Evolutionary conservation across 1,140 invertebrate species (phyloP).

Genomic region (Chironomus striatipennis): DNA sequence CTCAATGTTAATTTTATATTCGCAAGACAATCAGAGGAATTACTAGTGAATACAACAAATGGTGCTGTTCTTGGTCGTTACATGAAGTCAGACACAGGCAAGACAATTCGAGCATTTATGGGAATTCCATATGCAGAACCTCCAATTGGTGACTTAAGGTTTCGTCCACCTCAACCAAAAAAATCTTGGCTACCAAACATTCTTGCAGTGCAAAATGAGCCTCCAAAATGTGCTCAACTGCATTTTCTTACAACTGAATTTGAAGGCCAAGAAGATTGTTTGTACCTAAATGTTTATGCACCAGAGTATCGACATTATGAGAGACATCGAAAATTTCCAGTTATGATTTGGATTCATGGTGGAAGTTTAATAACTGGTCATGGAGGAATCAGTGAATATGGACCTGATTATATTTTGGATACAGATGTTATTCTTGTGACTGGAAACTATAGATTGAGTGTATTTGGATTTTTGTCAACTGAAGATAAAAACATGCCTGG

Average conservation of each 20-base stretch:
- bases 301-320: not conserved
- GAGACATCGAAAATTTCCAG: slow-evolving; percentile 31
- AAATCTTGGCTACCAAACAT: not conserved
- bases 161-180: slow-evolving; percentile 27
- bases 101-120: not conserved
- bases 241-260: not conserved
- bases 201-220: not conserved
- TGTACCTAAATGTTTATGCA: slow-evolving; percentile 46
- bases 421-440: slow-evolving; percentile 30
- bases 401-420: slow-evolving; percentile 30
- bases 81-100: not conserved
- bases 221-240: not conserved
- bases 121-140: slow-evolving; percentile 36
- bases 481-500: slow-evolving; percentile 29
- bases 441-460: slow-evolving; percentile 31
- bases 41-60: not conserved
- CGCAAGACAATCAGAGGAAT: not conserved
- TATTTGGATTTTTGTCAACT: slow-evolving; percentile 27
- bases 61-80: not conserved
- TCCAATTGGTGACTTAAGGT: slow-evolving; percentile 33
- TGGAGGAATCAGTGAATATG: slow-evolving; percentile 28
- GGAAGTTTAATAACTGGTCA: slow-evolving; percentile 20
- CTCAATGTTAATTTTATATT: not conserved
- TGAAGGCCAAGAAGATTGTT: slow-evolving; percentile 44
- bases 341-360: slow-evolving; percentile 46